Conservation (phyloP, 2,888 invertebrate species). For the Xanthia togata region DNA sequence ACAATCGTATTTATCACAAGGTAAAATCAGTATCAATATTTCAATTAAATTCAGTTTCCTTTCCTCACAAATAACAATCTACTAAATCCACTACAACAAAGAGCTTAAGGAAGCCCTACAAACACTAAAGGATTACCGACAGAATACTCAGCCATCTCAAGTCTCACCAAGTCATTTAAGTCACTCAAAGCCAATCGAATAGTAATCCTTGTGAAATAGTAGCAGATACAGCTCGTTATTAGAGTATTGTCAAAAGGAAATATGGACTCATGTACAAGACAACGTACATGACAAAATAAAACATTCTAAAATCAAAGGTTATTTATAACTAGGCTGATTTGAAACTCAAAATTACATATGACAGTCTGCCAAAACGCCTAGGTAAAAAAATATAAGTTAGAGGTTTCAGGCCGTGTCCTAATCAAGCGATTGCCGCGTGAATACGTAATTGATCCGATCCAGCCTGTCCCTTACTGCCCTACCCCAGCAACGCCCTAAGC, state of each 20-base stretch:
- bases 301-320: neutral
- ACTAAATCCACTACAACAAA: neutral
- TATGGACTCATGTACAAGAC: neutral
- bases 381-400: neutral
- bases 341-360: neutral
- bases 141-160: neutral
- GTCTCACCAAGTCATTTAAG: neutral
- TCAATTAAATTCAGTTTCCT: neutral
- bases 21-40: too few species aligned
- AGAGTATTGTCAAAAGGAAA: neutral
- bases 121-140: constrained; percentile 11
- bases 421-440: neutral
- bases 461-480: neutral
- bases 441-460: neutral
- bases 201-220: neutral
- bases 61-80: neutral
- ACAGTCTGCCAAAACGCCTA: neutral
- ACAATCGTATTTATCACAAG: neutral
- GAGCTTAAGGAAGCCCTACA: neutral
- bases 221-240: neutral
- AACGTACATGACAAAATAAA: neutral
- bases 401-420: neutral
- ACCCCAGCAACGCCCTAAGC: neutral
- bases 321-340: neutral
- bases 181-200: constrained; percentile 8